Evolutionary conservation across 2,888 invertebrate genomes (phyloP), one percentile per base, ranked within the genome.

Genomic region (Archips crataeganus): DNA sequence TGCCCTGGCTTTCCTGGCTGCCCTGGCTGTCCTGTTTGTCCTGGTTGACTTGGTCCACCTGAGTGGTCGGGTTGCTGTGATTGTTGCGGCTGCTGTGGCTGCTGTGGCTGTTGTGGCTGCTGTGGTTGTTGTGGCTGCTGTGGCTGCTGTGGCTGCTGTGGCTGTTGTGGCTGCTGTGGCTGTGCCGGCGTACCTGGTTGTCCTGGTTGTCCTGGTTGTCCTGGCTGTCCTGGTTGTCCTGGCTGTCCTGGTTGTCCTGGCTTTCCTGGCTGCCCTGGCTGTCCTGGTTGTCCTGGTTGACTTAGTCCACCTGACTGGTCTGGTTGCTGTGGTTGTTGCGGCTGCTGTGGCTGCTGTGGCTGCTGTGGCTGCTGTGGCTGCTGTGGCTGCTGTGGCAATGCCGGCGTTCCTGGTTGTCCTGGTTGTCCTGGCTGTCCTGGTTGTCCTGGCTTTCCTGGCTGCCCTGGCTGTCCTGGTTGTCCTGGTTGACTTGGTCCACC

Each of bases 401-500:
- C 45, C 42, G 51, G 42, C 42, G 6, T 8, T 10, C 10, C 9
- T 45, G 42, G 42, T 10, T 45, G 42, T 10, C 10, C 9, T 45
- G 42, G 42, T 2, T 9, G 9, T 5, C 42, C 42, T 42, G 47
- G 66, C 8, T 34, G 0, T 0, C 54, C 54, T 45, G 42, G 42
- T 2, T 45, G 42, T 10, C 10, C 9, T n/a, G n/a, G n/a, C n/a
- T n/a, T n/a, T n/a, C n/a, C n/a, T 45, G 42, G 42, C 42, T 45
- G 42, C 9, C 10, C 9, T 45, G 42, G 42, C 42, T 45, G 42
- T 1, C 42, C 42, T 42, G 47, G 66, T 4, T 34, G 0, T 0
- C 54, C 54, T 66, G 66, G 67, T 11, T 67, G 54, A 0, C 36
- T 68, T 73, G 75, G 84, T 13, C 63, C 72, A 13, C 70, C 75